phyloP scores from a whole-genome alignment of 37 sponge, comb jelly and placozoan genomes.

The Bolinopsis microptera region DNA sequence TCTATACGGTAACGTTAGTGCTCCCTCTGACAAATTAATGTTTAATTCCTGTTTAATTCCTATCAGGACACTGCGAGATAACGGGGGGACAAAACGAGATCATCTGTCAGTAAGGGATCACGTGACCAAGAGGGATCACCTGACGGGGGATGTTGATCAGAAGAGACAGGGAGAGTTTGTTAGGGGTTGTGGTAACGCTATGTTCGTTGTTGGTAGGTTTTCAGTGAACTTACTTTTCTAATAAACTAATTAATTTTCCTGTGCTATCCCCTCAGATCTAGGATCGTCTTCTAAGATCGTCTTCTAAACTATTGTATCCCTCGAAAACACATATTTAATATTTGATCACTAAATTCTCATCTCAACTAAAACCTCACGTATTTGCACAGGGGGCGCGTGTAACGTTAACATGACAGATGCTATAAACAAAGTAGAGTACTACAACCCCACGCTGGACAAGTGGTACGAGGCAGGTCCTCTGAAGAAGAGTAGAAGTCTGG shows the following conservation, averaged over 20 bases:
- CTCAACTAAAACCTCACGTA: no score
- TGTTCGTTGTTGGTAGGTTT: not conserved
- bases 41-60: no score
- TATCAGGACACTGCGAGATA: no score
- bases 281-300: no score
- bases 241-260: no score
- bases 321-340: no score
- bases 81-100: not conserved
- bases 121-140: not conserved
- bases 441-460: not conserved
- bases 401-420: conserved; percentile 51
- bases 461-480: conserved; percentile 29
- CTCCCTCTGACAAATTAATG: no score
- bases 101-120: not conserved
- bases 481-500: conserved; percentile 10
- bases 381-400: conserved; percentile 36
- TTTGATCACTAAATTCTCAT: no score
- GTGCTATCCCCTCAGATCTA: no score
- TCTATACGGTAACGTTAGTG: no score
- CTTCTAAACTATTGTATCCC: no score
- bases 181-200: not conserved
- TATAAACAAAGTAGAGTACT: conserved; percentile 45
- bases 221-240: no score
- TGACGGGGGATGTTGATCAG: not conserved
- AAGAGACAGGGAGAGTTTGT: not conserved